Conservation (phyloP, 1,140 invertebrate species). For the Nautilus pompilius region DNA sequence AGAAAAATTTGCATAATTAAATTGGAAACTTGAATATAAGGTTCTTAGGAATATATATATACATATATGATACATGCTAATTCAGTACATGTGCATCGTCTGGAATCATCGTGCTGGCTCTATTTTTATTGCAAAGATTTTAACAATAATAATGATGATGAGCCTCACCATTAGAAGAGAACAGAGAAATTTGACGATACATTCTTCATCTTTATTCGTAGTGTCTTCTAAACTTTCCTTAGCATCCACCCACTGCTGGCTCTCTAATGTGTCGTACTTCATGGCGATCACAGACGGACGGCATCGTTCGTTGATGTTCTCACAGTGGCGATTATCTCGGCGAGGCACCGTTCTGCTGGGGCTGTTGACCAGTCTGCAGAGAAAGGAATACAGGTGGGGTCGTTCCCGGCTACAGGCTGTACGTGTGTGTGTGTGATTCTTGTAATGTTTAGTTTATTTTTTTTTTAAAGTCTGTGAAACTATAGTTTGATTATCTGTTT, state of each 20-base stretch:
- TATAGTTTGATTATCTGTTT: too few relatives aligned
- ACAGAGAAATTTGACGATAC: constrained; percentile 31
- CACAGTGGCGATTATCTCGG: constrained; percentile 32
- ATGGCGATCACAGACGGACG: constrained; percentile 41
- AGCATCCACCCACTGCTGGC: constrained; percentile 42
- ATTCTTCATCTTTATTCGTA: constrained; percentile 31
- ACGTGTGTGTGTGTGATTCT: too few relatives aligned
- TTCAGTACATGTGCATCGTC: too few relatives aligned
- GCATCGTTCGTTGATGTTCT: constrained; percentile 45
- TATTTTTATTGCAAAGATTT: background rate
- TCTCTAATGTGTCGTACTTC: constrained; percentile 38
- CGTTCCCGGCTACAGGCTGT: too few relatives aligned
- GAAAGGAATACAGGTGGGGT: too few relatives aligned
- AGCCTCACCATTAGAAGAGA: constrained; percentile 32
- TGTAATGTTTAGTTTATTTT: too few relatives aligned
- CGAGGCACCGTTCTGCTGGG: constrained; percentile 21
- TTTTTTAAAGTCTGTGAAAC: too few relatives aligned
- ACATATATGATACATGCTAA: too few relatives aligned
- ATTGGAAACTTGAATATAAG: too few relatives aligned
- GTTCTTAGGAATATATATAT: too few relatives aligned
- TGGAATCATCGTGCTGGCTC: background rate
- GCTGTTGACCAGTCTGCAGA: constrained; percentile 21
- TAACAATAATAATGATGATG: background rate
- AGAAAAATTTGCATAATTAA: too few relatives aligned
- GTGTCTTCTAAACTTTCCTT: constrained; percentile 43